Evolutionary conservation across 2,888 invertebrate species (phyloP).

Genomic region (Nesidiocoris tenuis): DNA sequence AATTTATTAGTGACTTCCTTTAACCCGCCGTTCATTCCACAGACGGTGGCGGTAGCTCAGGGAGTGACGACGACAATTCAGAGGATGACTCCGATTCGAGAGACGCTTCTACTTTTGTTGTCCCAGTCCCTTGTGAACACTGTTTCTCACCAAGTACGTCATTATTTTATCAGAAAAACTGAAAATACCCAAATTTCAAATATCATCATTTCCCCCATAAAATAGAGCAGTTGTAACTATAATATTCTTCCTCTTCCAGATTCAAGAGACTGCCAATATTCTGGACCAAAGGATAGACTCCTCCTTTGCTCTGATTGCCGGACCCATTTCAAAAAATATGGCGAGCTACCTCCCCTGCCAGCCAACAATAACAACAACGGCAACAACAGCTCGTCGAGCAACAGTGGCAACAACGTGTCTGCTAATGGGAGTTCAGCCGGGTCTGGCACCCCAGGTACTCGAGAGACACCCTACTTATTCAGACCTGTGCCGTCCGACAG

Average conservation of each 20-base stretch:
- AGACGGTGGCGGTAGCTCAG: slow-evolving; percentile 61
- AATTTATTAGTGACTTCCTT: too few species aligned
- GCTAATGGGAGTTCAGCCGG: slow-evolving; percentile 28
- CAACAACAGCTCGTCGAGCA: slow-evolving; percentile 42
- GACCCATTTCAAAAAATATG: slow-evolving; percentile 72
- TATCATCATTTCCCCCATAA: too few species aligned
- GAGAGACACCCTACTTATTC: slow-evolving; percentile 56
- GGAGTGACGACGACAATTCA: slow-evolving; percentile 74
- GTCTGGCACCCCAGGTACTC: slow-evolving; percentile 21
- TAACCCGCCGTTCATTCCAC: neutral
- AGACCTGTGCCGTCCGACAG: slow-evolving; percentile 62
- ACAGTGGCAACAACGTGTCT: slow-evolving; percentile 50
- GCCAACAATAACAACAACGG: slow-evolving; percentile 49
- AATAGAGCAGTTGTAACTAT: too few species aligned
- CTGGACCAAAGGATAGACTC: slow-evolving; percentile 61
- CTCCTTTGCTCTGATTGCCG: slow-evolving; percentile 76
- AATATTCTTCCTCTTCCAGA: slow-evolving; percentile 56
- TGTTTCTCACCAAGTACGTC: slow-evolving; percentile 70
- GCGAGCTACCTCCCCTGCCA: slow-evolving; percentile 65
- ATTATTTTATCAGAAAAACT: slow-evolving; percentile 1
- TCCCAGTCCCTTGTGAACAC: slow-evolving; percentile 65
- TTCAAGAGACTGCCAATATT: slow-evolving; percentile 70
- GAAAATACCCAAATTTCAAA: slow-evolving; percentile 1
- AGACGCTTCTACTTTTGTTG: slow-evolving; percentile 61
- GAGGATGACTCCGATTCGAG: slow-evolving; percentile 94